Evolutionary conservation across 2,888 invertebrate genomes (phyloP), one percentile per base, ranked within the genome.

Genomic region (Cheilosia scutellata): DNA sequence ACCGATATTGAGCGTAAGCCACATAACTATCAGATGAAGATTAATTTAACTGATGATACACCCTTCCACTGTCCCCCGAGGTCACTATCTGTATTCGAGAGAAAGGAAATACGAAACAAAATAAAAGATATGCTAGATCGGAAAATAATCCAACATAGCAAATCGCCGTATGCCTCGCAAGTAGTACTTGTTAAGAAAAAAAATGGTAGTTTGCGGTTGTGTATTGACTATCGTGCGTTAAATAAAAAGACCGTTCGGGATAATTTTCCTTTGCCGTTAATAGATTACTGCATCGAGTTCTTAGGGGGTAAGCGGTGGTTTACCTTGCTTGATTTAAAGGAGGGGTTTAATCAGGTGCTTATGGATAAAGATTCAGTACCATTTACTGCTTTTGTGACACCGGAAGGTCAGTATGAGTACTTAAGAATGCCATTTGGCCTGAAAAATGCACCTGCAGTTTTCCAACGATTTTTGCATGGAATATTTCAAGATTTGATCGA

Each of bases 261-360:
- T 42, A 87, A 87, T 31, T 83, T 77, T 29, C 82, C 87, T 2
- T 11, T 87, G 0, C 83, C 78, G 9, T 44, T 86, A 7, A 86
- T 87, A 9, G 83, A 87, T 7, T 74, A 88, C 53, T 78, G 77
- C 33, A 27, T 87, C 5, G 84, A 87, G 6, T 42, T 68, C 11
- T 57, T 88, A 16, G 60, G 71, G 5, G 83, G 82, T 6, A 89
- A 89, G 33, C 47, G 55, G 2, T 83, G 79, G 40, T 89, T 88
- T 37, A 80, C 79, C 5, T 44, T 87, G 5, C 60, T 88, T 5
- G 88, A 88, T 33, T 49, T 89, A 20, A 86, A 79, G 40, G 84
- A 87, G 40, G 88, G 88, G 29, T 88, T 88, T 51, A 74, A 88
- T 62, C 88, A 88, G 20, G 75, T 88, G 2, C 74, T 55, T 5